phyloP scores from a whole-genome alignment of 2,113 vertebrate genomes.

The Perca flavescens region DNA sequence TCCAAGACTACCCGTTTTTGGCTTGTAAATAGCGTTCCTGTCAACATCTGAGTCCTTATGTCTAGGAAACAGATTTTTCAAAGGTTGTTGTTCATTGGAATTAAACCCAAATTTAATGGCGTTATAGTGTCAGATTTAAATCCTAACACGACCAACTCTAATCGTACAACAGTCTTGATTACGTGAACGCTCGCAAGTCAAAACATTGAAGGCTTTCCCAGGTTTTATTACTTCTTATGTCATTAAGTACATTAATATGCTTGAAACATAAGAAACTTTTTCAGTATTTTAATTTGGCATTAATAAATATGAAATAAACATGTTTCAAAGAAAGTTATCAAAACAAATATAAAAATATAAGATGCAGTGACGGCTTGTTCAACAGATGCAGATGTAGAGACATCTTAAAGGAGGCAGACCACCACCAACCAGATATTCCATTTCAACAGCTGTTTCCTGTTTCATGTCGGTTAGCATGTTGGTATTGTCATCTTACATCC shows the following conservation, averaged over 20 bases:
- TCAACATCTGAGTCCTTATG: no score
- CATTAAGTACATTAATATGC: not conserved
- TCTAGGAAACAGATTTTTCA: not conserved
- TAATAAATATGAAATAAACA: constrained; percentile 72
- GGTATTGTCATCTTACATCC: not conserved
- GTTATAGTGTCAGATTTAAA: not conserved
- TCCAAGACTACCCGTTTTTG: not conserved
- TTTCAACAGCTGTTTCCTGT: not conserved
- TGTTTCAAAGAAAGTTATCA: constrained; percentile 39
- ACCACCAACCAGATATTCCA: not conserved
- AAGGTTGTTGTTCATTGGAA: not conserved
- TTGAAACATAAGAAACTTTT: not conserved
- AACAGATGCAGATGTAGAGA: constrained; percentile 12
- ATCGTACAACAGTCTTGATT: not conserved
- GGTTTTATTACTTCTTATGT: not conserved
- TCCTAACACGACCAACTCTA: no score
- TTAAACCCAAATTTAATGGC: not conserved
- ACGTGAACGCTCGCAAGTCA: not conserved
- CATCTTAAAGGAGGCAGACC: not conserved
- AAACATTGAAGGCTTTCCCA: not conserved
- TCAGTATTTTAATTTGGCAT: constrained; percentile 50
- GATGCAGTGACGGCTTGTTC: constrained; percentile 35
- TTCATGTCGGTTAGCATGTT: not conserved
- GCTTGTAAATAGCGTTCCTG: not conserved
- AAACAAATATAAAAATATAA: constrained; percentile 71